These are phyloP conservation scores for Helicoverpa assulta DNA, from an alignment of 2,888 invertebrate species.

Conservation along the genomic window DNA sequence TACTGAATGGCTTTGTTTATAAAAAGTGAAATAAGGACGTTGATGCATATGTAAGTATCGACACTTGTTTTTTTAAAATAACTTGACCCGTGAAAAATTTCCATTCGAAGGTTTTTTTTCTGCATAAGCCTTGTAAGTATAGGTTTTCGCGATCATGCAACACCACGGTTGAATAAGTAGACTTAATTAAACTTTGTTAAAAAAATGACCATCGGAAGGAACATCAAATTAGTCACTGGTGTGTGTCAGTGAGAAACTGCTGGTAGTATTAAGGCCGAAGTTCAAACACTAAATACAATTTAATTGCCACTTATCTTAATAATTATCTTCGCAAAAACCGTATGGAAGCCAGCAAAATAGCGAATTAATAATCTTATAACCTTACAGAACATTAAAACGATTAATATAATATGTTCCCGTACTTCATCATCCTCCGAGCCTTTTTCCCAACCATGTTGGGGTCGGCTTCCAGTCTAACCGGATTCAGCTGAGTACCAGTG, in stretches of 20 bases:
- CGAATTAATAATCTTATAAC: conserved; percentile 3
- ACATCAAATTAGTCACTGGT: conserved; percentile 9
- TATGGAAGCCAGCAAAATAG: not conserved
- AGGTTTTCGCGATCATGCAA: conserved; percentile 31
- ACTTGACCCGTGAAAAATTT: conserved; percentile 12
- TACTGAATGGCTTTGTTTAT: conserved; percentile 43
- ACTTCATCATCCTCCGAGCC: too few species aligned
- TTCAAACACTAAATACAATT: conserved; percentile 18
- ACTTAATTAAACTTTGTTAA: not conserved
- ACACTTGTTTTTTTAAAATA: conserved; percentile 20
- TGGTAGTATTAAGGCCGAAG: not conserved
- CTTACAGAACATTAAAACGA: conserved; percentile 4
- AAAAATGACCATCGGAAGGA: not conserved
- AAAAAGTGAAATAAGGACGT: conserved; percentile 45
- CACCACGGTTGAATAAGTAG: conserved; percentile 25
- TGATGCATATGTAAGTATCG: conserved; percentile 26
- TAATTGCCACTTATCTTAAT: conserved; percentile 13
- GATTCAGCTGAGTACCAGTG: too few species aligned
- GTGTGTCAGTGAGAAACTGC: conserved; percentile 1
- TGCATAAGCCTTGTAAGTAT: conserved; percentile 8
- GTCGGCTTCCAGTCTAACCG: too few species aligned
- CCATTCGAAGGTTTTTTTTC: conserved; percentile 21
- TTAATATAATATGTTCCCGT: conserved; percentile 7
- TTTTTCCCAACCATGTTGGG: too few species aligned
- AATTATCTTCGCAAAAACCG: conserved; percentile 3